Conservation (phyloP, 1,140 invertebrate genomes). For the Ips typographus region DNA sequence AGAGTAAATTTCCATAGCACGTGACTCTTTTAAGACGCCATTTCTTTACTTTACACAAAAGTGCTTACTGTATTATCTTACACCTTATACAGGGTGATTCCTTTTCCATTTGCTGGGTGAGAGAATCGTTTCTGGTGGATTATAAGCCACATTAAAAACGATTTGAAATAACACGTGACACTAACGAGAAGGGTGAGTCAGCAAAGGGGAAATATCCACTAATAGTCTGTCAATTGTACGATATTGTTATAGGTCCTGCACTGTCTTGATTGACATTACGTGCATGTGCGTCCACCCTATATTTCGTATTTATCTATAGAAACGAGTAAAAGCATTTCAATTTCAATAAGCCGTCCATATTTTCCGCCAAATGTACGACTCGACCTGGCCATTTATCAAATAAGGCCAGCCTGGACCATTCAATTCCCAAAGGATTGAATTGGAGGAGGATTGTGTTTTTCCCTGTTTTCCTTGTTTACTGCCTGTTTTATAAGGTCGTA, state of each 20-base stretch:
- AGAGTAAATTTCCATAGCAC: too few relatives aligned
- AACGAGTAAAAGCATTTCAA: constrained; percentile 26
- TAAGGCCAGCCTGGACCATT: constrained; percentile 28
- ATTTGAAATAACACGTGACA: constrained; percentile 41
- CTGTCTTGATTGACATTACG: too few relatives aligned
- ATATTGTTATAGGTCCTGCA: too few relatives aligned
- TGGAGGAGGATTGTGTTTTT: too few relatives aligned
- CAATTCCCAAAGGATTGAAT: constrained; percentile 26
- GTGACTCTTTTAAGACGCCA: too few relatives aligned
- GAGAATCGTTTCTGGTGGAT: not conserved
- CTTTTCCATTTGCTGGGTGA: too few relatives aligned
- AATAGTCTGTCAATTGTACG: constrained; percentile 45
- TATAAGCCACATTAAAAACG: constrained; percentile 3
- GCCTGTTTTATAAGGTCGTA: too few relatives aligned
- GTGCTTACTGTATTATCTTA: too few relatives aligned
- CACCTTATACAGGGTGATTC: too few relatives aligned
- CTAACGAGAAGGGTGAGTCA: constrained; percentile 47
- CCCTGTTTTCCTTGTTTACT: not conserved
- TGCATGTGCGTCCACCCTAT: not conserved
- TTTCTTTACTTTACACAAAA: too few relatives aligned
- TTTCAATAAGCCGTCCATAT: constrained; percentile 32
- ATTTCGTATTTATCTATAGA: not conserved
- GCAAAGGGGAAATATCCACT: constrained; percentile 37
- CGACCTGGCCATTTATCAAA: constrained; percentile 30
- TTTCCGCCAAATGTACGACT: constrained; percentile 18